phyloP scores from a whole-genome alignment of 2,113 vertebrate species.

The Ophthalmolycus amberensis region DNA sequence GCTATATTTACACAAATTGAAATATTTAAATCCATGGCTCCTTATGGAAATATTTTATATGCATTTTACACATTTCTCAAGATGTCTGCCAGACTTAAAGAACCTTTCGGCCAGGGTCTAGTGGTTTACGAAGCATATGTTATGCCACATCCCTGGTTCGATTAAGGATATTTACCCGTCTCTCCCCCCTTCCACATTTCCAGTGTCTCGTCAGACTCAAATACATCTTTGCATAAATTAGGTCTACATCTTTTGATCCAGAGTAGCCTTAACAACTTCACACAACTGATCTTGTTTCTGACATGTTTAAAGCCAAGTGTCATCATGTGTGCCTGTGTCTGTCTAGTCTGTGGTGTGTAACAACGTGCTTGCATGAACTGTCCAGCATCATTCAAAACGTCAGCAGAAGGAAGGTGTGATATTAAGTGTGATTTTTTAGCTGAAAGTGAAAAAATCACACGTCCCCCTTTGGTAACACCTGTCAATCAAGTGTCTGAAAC shows the following conservation, averaged over 20 bases:
- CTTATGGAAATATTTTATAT: not conserved
- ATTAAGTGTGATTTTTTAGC: slow-evolving; percentile 60
- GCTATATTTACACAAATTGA: not conserved
- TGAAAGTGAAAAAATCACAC: slow-evolving; percentile 64
- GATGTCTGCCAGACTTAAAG: not conserved
- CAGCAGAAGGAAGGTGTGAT: slow-evolving; percentile 53
- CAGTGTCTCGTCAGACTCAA: not conserved
- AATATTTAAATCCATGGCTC: not conserved
- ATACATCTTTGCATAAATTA: slow-evolving; percentile 10
- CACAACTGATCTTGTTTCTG: slow-evolving; percentile 43
- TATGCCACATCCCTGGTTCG: not conserved
- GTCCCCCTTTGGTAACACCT: slow-evolving; percentile 48
- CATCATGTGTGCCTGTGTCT: slow-evolving; percentile 27
- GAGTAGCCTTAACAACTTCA: slow-evolving; percentile 10
- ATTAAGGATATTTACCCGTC: not conserved
- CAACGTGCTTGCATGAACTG: slow-evolving; percentile 22
- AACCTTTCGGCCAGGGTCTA: not conserved
- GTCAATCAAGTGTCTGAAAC: slow-evolving; percentile 49
- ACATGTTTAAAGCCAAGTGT: slow-evolving; percentile 42
- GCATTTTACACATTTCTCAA: not conserved
- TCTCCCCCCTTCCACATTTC: not conserved
- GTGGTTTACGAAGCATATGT: not conserved
- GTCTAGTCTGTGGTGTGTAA: slow-evolving; percentile 5
- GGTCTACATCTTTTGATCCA: not conserved
- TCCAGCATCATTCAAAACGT: slow-evolving; percentile 22